Evolutionary conservation across 1,140 invertebrate species (phyloP).

Genomic region (Ridgeia piscesae): DNA sequence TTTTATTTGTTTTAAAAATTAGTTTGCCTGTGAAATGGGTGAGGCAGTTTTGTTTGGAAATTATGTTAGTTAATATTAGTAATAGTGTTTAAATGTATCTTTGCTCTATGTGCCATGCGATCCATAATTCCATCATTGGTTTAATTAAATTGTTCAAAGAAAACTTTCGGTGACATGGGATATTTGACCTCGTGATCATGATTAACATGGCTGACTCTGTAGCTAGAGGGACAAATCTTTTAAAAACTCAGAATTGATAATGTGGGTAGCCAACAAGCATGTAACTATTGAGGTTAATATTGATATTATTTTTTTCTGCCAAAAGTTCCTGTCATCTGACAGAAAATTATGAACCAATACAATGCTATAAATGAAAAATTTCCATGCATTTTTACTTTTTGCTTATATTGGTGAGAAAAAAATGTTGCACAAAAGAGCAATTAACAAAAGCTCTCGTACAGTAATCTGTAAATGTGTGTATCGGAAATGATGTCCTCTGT

Average conservation of each 20-base stretch:
- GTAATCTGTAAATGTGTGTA: not conserved
- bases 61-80: not conserved
- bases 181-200: too few relatives aligned
- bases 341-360: too few relatives aligned
- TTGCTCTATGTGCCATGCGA: not conserved
- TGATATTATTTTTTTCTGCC: not conserved
- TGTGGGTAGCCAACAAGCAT: not conserved
- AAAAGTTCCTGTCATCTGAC: too few relatives aligned
- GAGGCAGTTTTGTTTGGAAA: not conserved
- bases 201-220: too few relatives aligned
- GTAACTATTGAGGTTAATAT: not conserved
- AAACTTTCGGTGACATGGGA: not conserved
- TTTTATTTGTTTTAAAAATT: too few relatives aligned
- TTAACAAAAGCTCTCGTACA: not conserved
- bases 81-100: not conserved
- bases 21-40: not conserved
- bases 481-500: too few relatives aligned
- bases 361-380: too few relatives aligned
- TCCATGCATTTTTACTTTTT: too few relatives aligned
- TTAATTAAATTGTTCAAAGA: not conserved
- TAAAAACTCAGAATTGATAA: not conserved
- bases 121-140: not conserved
- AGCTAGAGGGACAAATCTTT: too few relatives aligned
- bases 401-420: not conserved
- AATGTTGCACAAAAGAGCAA: not conserved